Evolutionary conservation across 2,797 vertebrate species (phyloP).

Genomic region (Oceanodroma leucorhoa): DNA sequence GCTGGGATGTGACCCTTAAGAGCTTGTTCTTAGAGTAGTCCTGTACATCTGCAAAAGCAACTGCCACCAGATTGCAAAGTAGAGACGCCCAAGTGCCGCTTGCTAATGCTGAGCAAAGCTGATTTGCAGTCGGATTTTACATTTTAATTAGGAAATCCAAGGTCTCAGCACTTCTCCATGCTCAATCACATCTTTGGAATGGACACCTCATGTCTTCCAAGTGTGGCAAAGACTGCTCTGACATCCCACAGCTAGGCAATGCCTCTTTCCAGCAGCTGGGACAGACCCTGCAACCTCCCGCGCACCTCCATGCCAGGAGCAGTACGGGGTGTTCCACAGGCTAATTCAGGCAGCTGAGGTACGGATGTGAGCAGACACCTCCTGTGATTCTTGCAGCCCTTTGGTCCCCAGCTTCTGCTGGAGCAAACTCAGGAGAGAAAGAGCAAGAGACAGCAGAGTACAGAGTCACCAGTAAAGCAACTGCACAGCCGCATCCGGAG

Average conservation of each 20-base stretch:
- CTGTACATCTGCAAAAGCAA: not conserved
- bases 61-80: not conserved
- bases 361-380: not conserved
- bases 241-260: not conserved
- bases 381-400: not conserved
- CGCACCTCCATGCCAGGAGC: not conserved
- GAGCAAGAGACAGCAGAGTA: not conserved
- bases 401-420: not conserved
- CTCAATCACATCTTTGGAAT: not conserved
- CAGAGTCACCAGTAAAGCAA: too few species aligned
- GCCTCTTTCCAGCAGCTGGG: not conserved
- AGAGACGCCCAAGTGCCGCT: not conserved
- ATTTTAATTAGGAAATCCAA: not conserved
- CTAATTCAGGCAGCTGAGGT: not conserved
- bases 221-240: not conserved
- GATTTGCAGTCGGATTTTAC: not conserved
- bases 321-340: not conserved
- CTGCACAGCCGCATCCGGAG: not conserved
- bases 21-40: not conserved
- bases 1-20: not conserved
- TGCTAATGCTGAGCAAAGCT: not conserved
- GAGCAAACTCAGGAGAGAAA: not conserved
- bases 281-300: not conserved
- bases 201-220: not conserved
- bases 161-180: not conserved